A percentile compares a stretch with the other conserved stretches of the same genome.
Evolutionary conservation across 2,113 vertebrate species (phyloP).

Genomic region (Carassius gibelio): DNA sequence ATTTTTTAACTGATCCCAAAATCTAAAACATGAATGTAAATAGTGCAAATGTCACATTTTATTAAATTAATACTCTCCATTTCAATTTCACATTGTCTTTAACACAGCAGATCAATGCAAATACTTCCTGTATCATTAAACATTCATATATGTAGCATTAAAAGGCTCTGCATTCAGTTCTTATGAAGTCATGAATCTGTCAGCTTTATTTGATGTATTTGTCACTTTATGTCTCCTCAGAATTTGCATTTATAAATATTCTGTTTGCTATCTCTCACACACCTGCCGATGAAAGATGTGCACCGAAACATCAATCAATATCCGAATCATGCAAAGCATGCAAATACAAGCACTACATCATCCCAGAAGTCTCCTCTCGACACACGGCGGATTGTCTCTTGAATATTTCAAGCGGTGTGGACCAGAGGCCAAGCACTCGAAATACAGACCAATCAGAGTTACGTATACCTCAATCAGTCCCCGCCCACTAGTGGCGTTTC

Average conservation of each 20-base stretch:
- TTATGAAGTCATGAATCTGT: neutral
- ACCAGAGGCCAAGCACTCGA: conserved; percentile 55
- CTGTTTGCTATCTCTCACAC: neutral
- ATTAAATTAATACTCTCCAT: neutral
- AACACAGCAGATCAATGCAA: neutral
- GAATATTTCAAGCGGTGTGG: conserved; percentile 50
- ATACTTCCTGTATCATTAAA: neutral
- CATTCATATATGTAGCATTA: neutral
- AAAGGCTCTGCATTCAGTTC: neutral
- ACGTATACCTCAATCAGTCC: conserved; percentile 50
- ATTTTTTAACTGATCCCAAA: neutral
- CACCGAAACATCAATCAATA: conserved; percentile 13
- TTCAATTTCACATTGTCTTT: neutral
- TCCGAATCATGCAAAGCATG: conserved; percentile 10
- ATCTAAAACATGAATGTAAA: neutral
- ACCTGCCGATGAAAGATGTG: conserved; percentile 26
- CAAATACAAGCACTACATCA: conserved; percentile 27
- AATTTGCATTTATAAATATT: conserved; percentile 35
- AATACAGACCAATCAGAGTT: conserved; percentile 33
- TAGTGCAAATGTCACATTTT: neutral
- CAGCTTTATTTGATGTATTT: neutral
- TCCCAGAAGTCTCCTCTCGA: conserved; percentile 30
- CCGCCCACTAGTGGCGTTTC: conserved; percentile 52
- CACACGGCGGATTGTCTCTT: conserved; percentile 12
- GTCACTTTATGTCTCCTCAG: neutral